Evolutionary conservation across 2,113 vertebrate genomes (phyloP).

Genomic region (Seriola dumerili): DNA sequence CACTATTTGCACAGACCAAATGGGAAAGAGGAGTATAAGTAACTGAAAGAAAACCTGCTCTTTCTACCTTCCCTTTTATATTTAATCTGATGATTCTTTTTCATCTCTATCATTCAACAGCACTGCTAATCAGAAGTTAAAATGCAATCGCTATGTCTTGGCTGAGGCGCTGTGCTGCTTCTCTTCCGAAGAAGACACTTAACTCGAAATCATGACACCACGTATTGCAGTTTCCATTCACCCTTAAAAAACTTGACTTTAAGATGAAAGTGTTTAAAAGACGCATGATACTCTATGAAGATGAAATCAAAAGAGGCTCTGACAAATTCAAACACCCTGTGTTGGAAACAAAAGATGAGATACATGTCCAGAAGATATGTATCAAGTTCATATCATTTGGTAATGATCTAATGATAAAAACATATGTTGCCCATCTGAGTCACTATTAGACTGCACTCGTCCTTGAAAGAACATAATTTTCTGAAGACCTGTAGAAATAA

Average conservation of each 20-base stretch:
- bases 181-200: neutral
- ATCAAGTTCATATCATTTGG: too few species aligned
- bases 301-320: neutral
- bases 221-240: neutral
- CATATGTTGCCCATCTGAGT: neutral
- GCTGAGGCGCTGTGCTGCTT: neutral
- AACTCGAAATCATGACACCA: neutral
- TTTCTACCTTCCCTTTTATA: neutral
- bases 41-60: neutral
- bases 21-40: too few species aligned
- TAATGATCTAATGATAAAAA: too few species aligned
- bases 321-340: neutral
- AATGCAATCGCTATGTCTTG: too few species aligned
- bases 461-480: too few species aligned
- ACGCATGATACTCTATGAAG: neutral
- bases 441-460: neutral
- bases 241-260: neutral
- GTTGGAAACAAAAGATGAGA: neutral
- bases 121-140: too few species aligned
- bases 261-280: neutral
- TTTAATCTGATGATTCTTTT: neutral
- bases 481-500: too few species aligned
- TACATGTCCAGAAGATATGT: neutral
- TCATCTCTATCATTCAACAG: too few species aligned
- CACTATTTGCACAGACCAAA: neutral